Conservation (phyloP, 1,140 invertebrate species). For the Ceratosolen fusciceps region DNA sequence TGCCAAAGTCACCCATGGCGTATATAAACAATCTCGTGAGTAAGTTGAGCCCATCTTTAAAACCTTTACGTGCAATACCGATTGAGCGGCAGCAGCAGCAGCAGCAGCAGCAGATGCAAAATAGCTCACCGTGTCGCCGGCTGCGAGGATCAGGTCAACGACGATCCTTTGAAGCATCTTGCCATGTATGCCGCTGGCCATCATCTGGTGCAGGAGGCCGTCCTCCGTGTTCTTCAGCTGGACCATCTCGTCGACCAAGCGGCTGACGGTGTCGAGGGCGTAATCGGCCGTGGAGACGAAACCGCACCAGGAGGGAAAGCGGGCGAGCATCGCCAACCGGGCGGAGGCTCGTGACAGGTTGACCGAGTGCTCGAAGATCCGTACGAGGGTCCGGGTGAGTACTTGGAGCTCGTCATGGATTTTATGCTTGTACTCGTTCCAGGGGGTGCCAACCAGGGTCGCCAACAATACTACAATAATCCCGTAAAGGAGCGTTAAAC, state of each 20-base stretch:
- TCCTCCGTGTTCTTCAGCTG: slow-evolving; percentile 58
- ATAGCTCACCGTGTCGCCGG: slow-evolving; percentile 88
- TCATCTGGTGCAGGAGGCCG: slow-evolving; percentile 77
- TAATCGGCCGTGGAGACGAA: slow-evolving; percentile 79
- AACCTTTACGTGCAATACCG: too few relatives aligned
- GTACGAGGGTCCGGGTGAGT: slow-evolving; percentile 73
- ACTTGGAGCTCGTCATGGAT: slow-evolving; percentile 25
- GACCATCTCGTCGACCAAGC: slow-evolving; percentile 61
- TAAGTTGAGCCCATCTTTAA: too few relatives aligned
- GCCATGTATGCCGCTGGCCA: slow-evolving; percentile 73
- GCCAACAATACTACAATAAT: slow-evolving; percentile 81
- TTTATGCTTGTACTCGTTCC: background rate
- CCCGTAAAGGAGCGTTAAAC: too few relatives aligned
- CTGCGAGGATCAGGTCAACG: slow-evolving; percentile 88
- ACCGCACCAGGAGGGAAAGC: slow-evolving; percentile 79
- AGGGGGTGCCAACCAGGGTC: slow-evolving; percentile 75
- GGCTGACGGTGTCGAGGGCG: slow-evolving; percentile 71
- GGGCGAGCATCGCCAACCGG: slow-evolving; percentile 75
- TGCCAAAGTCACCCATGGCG: too few relatives aligned
- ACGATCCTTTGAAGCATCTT: slow-evolving; percentile 80
- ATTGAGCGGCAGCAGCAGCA: too few relatives aligned
- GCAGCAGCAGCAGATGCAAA: too few relatives aligned
- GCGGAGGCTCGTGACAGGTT: slow-evolving; percentile 79
- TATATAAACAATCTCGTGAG: too few relatives aligned
- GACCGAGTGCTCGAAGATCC: slow-evolving; percentile 82